Evolutionary conservation across 2,888 invertebrate genomes (phyloP).

Genomic region (Euclidia mi): DNA sequence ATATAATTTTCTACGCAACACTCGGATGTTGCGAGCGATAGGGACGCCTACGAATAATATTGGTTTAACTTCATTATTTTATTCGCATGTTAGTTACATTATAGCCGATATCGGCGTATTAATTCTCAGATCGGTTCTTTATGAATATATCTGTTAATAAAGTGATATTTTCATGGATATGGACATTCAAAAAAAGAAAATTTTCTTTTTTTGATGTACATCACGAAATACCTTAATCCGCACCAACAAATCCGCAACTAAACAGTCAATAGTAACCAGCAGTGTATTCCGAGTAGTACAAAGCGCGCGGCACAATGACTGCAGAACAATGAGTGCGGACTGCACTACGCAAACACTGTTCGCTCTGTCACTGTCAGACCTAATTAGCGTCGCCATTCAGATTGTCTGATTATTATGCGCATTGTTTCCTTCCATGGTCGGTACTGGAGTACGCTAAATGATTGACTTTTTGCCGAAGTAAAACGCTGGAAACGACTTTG

Average conservation of each 20-base stretch:
- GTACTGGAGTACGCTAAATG: slow-evolving; percentile 36
- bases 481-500: slow-evolving; percentile 4
- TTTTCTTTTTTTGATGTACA: too few species aligned
- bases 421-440: slow-evolving; percentile 74
- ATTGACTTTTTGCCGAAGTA: slow-evolving; percentile 50
- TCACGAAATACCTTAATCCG: slow-evolving; percentile 33
- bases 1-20: slow-evolving; percentile 18
- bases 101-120: slow-evolving; percentile 13
- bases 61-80: slow-evolving; percentile 64
- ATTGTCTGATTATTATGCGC: slow-evolving; percentile 88
- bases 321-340: slow-evolving; percentile 78
- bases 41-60: slow-evolving; percentile 62
- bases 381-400: slow-evolving; percentile 87
- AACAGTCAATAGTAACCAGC: slow-evolving; percentile 71
- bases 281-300: slow-evolving; percentile 69
- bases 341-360: slow-evolving; percentile 77
- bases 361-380: slow-evolving; percentile 85
- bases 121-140: slow-evolving; percentile 12
- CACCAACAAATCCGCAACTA: slow-evolving; percentile 61
- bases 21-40: slow-evolving; percentile 41
- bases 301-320: slow-evolving; percentile 78
- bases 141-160: too few species aligned
- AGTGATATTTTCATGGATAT: too few species aligned
- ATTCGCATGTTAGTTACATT: slow-evolving; percentile 42
- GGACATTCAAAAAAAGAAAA: too few species aligned